Evolutionary conservation across 2,113 vertebrate genomes (phyloP).

Genomic region (Trachemys scripta): DNA sequence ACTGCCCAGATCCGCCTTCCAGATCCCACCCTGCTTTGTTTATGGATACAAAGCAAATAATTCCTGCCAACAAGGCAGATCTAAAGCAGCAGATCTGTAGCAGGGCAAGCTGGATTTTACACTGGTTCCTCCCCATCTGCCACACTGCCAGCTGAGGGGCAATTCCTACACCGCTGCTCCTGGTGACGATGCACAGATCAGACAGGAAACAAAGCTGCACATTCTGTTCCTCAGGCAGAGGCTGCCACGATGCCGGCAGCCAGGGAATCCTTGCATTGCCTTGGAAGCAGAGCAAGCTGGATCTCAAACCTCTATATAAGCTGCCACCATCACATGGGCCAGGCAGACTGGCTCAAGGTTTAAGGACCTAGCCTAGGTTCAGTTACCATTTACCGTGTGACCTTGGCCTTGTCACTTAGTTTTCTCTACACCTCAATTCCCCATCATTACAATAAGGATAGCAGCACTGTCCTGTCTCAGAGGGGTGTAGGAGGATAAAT

Average conservation of each 20-base stretch:
- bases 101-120: accelerated
- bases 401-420: neutral
- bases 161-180: neutral
- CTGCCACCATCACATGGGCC: neutral
- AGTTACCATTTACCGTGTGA: no score
- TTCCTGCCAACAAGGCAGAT: neutral
- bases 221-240: neutral
- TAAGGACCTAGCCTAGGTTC: neutral
- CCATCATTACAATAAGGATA: neutral
- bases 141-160: neutral
- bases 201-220: neutral
- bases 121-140: neutral
- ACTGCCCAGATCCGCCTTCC: neutral
- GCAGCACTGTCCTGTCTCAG: neutral
- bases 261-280: neutral
- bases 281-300: neutral
- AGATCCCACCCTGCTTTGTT: accelerated
- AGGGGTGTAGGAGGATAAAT: conserved; percentile 18
- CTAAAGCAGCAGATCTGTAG: neutral
- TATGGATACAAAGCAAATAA: neutral
- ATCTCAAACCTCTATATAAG: neutral
- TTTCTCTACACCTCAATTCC: neutral
- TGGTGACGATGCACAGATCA: neutral
- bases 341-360: neutral
- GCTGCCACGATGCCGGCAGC: neutral